These are phyloP conservation scores for Morinoia aosen DNA, from an alignment of 2,888 invertebrate species.

Conservation along the genomic window DNA sequence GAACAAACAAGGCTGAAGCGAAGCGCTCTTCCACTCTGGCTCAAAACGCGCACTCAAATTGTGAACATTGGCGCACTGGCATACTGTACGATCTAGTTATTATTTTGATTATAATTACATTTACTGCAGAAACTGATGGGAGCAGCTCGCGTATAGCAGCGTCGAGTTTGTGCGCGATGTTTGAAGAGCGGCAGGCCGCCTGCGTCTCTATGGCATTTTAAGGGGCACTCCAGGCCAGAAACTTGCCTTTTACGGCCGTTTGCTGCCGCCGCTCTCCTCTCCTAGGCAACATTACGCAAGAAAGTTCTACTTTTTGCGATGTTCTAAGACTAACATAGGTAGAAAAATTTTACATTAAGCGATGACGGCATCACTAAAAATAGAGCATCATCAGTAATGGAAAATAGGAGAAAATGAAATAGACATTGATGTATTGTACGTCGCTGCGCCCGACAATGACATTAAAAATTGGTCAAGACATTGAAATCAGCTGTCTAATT, in stretches of 20 bases:
- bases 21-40: neutral
- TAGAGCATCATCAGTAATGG: neutral
- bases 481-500: neutral
- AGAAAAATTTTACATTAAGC: neutral
- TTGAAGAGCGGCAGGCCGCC: neutral
- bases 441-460: neutral
- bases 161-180: neutral
- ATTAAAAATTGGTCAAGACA: too few species aligned
- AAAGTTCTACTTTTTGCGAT: neutral
- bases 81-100: neutral
- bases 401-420: neutral
- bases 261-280: neutral
- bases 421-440: neutral
- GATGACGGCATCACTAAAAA: neutral
- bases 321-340: neutral
- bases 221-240: neutral
- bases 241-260: slow-evolving; percentile 1
- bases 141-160: neutral
- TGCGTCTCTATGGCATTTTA: neutral
- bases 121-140: neutral
- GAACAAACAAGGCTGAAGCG: neutral
- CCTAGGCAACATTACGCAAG: neutral
- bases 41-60: neutral
- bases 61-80: neutral
- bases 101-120: slow-evolving; percentile 13